These are phyloP conservation scores for Petrophora chlorosata DNA, from an alignment of 2,888 invertebrate species.

Conservation along the genomic window DNA sequence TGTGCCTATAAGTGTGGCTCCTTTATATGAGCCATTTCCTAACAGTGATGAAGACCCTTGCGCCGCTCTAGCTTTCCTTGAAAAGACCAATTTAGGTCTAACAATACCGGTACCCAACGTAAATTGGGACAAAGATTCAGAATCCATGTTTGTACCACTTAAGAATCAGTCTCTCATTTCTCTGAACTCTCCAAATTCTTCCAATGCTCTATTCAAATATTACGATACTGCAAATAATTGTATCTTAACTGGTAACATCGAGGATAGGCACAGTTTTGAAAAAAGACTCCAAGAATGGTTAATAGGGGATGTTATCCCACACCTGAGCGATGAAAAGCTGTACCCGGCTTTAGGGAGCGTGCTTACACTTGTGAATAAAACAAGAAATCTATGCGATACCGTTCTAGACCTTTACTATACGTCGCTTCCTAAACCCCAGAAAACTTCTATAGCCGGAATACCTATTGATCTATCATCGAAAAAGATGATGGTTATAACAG, in stretches of 20 bases:
- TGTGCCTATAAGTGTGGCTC: constrained; percentile 50
- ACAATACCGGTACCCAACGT: constrained; percentile 84
- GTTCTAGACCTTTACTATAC: not conserved
- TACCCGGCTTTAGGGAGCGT: constrained; percentile 83
- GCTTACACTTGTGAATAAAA: constrained; percentile 59
- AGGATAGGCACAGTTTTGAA: constrained; percentile 72
- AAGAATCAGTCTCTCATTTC: constrained; percentile 59
- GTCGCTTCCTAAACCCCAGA: not conserved
- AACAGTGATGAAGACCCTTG: constrained; percentile 53
- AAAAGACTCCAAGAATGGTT: constrained; percentile 82
- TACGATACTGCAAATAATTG: constrained; percentile 82
- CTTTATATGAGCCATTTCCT: constrained; percentile 30
- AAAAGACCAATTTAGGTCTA: constrained; percentile 52
- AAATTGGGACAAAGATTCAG: constrained; percentile 78
- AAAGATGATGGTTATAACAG: constrained; percentile 52
- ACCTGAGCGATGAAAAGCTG: constrained; percentile 84
- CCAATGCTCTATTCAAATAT: constrained; percentile 79
- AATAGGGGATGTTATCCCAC: constrained; percentile 71
- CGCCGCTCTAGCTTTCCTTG: constrained; percentile 56
- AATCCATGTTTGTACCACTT: constrained; percentile 85
- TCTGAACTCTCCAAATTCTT: constrained; percentile 49
- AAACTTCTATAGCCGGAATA: constrained; percentile 26
- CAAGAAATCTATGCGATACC: constrained; percentile 33
- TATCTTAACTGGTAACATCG: constrained; percentile 59
- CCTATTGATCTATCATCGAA: constrained; percentile 48